These are phyloP conservation scores for Agrotis clavis DNA, from an alignment of 2,888 invertebrate species.

Conservation along the genomic window DNA sequence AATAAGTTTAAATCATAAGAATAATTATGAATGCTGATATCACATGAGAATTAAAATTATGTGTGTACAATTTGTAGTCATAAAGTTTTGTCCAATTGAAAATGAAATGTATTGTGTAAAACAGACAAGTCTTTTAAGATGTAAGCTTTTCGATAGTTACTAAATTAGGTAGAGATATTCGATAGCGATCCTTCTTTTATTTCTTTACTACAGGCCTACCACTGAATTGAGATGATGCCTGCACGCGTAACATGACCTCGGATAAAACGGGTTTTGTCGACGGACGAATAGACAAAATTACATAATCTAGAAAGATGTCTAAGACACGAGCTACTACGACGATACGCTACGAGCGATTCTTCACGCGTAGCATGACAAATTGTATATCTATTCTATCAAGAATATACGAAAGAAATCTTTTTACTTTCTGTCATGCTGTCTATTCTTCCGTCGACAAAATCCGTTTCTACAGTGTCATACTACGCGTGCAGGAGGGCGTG, in stretches of 20 bases:
- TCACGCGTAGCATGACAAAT: no score
- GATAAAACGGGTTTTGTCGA: no score
- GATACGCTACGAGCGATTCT: no score
- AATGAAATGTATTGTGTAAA: conserved; percentile 53
- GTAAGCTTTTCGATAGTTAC: conserved; percentile 51
- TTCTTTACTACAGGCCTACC: conserved; percentile 19
- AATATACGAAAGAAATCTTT: no score
- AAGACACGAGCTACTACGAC: no score
- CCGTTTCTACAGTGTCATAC: no score
- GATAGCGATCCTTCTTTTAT: conserved; percentile 37
- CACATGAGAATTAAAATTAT: conserved; percentile 40
- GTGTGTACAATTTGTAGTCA: conserved; percentile 41
- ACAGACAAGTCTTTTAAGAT: conserved; percentile 44
- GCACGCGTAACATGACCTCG: no score
- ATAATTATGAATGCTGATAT: conserved; percentile 53
- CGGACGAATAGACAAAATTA: no score
- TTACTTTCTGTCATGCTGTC: no score
- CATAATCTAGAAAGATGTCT: no score
- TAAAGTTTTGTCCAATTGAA: conserved; percentile 59
- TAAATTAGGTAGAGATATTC: conserved; percentile 40
- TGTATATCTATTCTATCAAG: no score
- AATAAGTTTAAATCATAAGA: conserved; percentile 64
- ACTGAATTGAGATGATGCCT: neutral
- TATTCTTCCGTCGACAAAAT: no score
- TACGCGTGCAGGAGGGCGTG: neutral